Evolutionary conservation across 2,888 invertebrate genomes (phyloP).

Genomic region (Coleophora flavipennella): DNA sequence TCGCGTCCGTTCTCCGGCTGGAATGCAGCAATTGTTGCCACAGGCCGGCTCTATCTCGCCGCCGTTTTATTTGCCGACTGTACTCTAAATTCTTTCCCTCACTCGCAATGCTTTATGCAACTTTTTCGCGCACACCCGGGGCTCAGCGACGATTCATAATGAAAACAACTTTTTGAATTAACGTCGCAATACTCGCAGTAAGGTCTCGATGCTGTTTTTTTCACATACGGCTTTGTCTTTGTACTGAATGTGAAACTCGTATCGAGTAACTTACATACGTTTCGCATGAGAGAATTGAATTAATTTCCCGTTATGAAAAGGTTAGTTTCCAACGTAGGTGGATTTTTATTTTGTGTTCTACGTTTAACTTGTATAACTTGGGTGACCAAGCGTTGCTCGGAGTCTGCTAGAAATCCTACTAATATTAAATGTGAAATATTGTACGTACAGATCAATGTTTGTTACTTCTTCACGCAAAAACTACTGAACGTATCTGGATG

Average conservation of each 20-base stretch:
- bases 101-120: slow-evolving; percentile 48
- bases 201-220: slow-evolving; percentile 42
- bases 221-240: slow-evolving; percentile 41
- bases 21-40: slow-evolving; percentile 62
- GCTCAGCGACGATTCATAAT: slow-evolving; percentile 50
- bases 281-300: slow-evolving; percentile 17
- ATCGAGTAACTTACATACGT: slow-evolving; percentile 38
- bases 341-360: background rate
- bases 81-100: slow-evolving; percentile 60
- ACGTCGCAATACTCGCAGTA: slow-evolving; percentile 56
- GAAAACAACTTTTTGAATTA: slow-evolving; percentile 70
- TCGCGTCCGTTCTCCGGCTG: slow-evolving; percentile 36
- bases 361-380: too few species aligned
- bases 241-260: slow-evolving; percentile 47
- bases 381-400: too few species aligned
- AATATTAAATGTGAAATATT: too few species aligned
- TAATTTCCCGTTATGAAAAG: slow-evolving; percentile 24
- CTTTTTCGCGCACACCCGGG: slow-evolving; percentile 42
- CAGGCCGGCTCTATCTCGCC: slow-evolving; percentile 49
- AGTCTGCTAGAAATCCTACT: too few species aligned
- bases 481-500: too few species aligned
- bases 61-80: slow-evolving; percentile 53
- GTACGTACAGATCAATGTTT: too few species aligned
- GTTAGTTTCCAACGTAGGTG: slow-evolving; percentile 12
- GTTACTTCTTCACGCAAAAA: too few species aligned